Percentiles rank a stretch among this genome's conserved stretches.
Evolutionary conservation across 1,140 invertebrate species (phyloP).

Genomic region (Archivesica marissinica): DNA sequence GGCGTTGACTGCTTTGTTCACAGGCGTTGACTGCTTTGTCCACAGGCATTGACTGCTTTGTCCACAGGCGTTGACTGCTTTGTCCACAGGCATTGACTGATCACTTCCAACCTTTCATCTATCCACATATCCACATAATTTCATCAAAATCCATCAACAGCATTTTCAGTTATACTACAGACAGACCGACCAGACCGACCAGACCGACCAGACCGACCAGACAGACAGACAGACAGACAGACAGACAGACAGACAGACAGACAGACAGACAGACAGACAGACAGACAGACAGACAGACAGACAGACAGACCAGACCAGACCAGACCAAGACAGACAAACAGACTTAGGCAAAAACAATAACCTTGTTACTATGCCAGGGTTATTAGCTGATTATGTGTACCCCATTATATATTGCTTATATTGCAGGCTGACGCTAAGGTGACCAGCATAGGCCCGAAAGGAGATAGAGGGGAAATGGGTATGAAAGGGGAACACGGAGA

Average conservation of each 20-base stretch:
- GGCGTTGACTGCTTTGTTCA: too few species aligned
- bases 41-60: too few species aligned
- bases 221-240: constrained; percentile 60
- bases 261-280: constrained; percentile 61
- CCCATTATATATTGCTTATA: neutral
- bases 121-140: too few species aligned
- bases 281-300: constrained; percentile 26
- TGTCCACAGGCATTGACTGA: too few species aligned
- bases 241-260: constrained; percentile 60
- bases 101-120: too few species aligned
- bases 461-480: constrained; percentile 23
- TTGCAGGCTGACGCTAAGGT: neutral
- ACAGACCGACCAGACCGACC: too few species aligned
- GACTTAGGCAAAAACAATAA: too few species aligned
- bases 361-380: neutral
- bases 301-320: too few species aligned
- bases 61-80: too few species aligned
- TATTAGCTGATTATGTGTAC: neutral
- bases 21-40: too few species aligned
- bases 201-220: neutral
- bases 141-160: too few species aligned
- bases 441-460: neutral
- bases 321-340: constrained; percentile 48
- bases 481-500: constrained; percentile 38
- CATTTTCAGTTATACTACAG: too few species aligned